phyloP scores from a whole-genome alignment of 2,888 invertebrate genomes.

The Noctua janthe region DNA sequence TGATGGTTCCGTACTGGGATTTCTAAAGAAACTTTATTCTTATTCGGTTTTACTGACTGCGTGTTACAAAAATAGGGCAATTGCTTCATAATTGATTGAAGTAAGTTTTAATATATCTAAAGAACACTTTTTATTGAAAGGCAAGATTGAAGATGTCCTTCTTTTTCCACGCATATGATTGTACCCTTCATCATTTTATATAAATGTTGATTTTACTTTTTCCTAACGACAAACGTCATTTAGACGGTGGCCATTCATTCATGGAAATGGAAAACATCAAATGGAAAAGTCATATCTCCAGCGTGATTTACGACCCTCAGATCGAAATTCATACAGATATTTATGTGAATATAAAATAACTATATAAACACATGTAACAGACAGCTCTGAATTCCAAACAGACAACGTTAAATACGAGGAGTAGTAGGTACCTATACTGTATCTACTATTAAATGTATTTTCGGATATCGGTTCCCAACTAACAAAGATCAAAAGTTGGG shows the following conservation, averaged over 20 bases:
- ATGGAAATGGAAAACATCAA: constrained; percentile 20
- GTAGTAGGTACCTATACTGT: not conserved
- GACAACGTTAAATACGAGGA: not conserved
- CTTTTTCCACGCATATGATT: not conserved
- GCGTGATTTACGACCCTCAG: constrained; percentile 32
- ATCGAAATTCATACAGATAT: constrained; percentile 2
- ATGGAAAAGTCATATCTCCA: not conserved
- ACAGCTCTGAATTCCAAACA: not conserved
- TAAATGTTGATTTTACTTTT: constrained; percentile 15
- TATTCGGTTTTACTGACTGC: not conserved
- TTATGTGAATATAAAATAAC: constrained; percentile 27
- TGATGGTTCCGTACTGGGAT: constrained; percentile 6
- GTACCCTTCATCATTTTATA: not conserved
- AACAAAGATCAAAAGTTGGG: constrained; percentile 31
- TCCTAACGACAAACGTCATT: constrained; percentile 17
- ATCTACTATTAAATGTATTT: constrained; percentile 12
- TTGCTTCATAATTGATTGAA: not conserved
- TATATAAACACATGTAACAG: not conserved
- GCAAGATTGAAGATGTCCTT: not conserved
- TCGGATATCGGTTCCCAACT: constrained; percentile 1
- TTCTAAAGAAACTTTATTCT: not conserved
- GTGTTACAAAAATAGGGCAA: not conserved
- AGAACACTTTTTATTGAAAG: not conserved
- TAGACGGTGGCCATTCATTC: not conserved
- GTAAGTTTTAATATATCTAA: not conserved